Evolutionary conservation across 2,797 vertebrate genomes (phyloP), one percentile per base, ranked within the genome.

Genomic region (Gouania willdenowi): DNA sequence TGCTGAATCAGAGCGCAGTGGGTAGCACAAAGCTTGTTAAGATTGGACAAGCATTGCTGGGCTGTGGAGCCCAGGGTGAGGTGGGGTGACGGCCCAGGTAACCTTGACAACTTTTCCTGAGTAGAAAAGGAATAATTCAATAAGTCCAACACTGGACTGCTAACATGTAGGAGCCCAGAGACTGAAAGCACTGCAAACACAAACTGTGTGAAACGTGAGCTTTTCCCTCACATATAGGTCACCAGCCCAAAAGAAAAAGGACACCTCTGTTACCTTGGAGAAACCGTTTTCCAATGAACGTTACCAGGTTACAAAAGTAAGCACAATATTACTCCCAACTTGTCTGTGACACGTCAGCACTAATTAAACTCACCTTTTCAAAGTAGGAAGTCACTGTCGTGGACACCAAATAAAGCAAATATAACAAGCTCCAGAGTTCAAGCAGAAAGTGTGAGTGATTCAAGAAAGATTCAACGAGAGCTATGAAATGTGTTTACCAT

Each of bases 11-110:
- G 73, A 83, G 82, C 88, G 78, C 88, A 91, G 88, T 90, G 82
- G 88, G 89, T 79, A 88, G 86, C 85, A 71, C 85, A 90, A 91
- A 91, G 88, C 89, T 90, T 90, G 88, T 91, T 91, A 91, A 87
- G 86, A 84, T 85, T 87, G 89, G 89, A 91, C 88, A 89, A 89
- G 87, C 89, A 91, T 90, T 82, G 81, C 85, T 59, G 72, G 72
- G 67, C 55, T 8, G 55, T 44, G 68, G 65, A 45, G 56, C 59
- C 17, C 24, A 43, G 48, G 66, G 54, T 74, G 63, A 75, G 75
- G 77, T 69, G 81, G 79, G 71, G 62, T 49, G 2, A 32, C 2
- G 35, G 46, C 62, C 45, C 61, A 81, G 71, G 77, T 85, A 86
- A 81, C 77, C 85, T 75, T 83, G 81, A 84, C 86, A 87, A 85